Evolutionary conservation across 2,113 vertebrate species (phyloP), one percentile per base, ranked within the genome.

Genomic region (Vimba vimba): DNA sequence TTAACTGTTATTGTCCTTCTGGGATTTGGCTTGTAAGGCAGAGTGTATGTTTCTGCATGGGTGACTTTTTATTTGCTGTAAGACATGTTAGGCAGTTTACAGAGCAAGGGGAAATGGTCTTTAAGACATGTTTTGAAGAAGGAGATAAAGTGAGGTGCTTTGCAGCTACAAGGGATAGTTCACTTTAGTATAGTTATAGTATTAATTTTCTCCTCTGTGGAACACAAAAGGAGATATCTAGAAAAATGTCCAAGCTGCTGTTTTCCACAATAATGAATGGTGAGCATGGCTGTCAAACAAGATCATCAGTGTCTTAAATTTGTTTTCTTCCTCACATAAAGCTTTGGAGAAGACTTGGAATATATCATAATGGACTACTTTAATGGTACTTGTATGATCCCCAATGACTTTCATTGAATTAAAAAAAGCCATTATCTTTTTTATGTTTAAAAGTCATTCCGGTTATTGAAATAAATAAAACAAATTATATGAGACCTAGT

Each of bases 1-100:
- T 92, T 88, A 92, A 84, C 85, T 27, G 19, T 87, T 88, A 82
- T 73, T 55, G 85, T 64, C 82, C 87, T 80, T 71, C 75, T 86
- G 90, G 90, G 84, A 86, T 83, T 45, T 78, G 45, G 33, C 36
- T 82, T 60, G 64, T 85, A 85, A 64, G 50, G 80, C 27, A 64
- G 23, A 43, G 76, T 85, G 33, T 80, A 33, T 86, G 73, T 90
- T 82, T 43, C 57, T 86, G 88, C 88, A 39, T 85, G 45, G 69
- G 27, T 86, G 62, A 82, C 52, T 76, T 68, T 90, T 85, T 89
- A 84, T 88, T 87, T 88, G 86, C 81, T 83, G 81, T 62, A 82
- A 84, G 45, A 78, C 80, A 82, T 86, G 84, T 87, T 85, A 62
- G 57, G 78, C 62, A 82, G 71, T 85, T 81, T 84, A 89, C 60